phyloP scores from a whole-genome alignment of 2,113 vertebrate genomes.

The Alethe castanea region DNA sequence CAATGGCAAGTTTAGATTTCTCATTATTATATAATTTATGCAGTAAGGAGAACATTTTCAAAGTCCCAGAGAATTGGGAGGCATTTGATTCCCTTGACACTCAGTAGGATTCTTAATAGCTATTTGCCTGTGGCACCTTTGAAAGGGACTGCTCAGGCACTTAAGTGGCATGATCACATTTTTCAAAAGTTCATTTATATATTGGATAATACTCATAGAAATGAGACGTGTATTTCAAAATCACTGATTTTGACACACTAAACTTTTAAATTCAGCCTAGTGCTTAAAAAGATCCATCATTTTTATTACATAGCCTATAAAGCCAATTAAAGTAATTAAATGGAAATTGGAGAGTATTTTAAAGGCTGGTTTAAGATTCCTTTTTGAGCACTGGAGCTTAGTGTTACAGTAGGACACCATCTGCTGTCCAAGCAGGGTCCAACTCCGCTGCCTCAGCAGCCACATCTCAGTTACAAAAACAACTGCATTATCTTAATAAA shows the following conservation, averaged over 20 bases:
- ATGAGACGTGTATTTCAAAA: neutral
- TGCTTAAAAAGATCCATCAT: neutral
- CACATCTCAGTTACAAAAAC: neutral
- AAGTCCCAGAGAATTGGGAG: neutral
- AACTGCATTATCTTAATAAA: neutral
- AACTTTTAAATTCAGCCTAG: neutral
- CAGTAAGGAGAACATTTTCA: neutral
- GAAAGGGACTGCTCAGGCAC: neutral
- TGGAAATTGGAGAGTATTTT: slow-evolving; percentile 20
- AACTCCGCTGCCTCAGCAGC: neutral
- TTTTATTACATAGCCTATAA: slow-evolving; percentile 24
- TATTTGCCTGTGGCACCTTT: neutral
- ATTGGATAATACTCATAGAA: neutral
- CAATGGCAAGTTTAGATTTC: neutral
- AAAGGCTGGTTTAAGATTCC: slow-evolving; percentile 13
- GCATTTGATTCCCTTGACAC: neutral
- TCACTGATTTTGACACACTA: neutral
- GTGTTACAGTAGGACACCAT: slow-evolving; percentile 64
- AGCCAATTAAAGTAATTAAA: slow-evolving; percentile 16
- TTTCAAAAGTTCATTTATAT: neutral
- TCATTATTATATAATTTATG: neutral
- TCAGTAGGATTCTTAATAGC: neutral
- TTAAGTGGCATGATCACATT: neutral
- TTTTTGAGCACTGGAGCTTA: neutral
- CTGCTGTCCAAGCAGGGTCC: slow-evolving; percentile 47